Percentiles rank a stretch among this genome's conserved stretches.
Evolutionary conservation across 2,797 vertebrate genomes (phyloP).

Genomic region (Myotis myotis): DNA sequence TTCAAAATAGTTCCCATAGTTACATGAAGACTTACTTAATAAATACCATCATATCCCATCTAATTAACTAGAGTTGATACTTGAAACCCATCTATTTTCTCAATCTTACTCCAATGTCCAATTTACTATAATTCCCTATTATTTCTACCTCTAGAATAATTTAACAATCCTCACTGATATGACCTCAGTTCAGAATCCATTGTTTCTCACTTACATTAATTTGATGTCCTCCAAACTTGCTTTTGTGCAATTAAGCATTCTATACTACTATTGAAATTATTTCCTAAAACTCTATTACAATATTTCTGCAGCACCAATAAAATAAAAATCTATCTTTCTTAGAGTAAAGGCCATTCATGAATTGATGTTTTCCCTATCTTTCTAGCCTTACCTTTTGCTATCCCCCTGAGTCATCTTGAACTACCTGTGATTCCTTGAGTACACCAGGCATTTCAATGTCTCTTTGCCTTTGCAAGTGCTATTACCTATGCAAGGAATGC

Average conservation of each 20-base stretch:
- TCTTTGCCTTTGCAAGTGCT: neutral
- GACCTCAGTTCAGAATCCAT: neutral
- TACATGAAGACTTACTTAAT: neutral
- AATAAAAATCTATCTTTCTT: neutral
- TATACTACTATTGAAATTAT: neutral
- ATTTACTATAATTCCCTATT: neutral
- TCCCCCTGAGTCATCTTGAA: neutral
- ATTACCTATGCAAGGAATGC: neutral
- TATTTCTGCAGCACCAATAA: neutral
- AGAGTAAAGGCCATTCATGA: neutral
- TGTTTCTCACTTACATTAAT: neutral
- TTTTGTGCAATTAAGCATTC: neutral
- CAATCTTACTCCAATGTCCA: neutral
- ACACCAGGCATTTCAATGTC: neutral
- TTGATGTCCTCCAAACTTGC: neutral
- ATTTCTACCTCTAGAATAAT: neutral
- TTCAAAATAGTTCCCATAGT: neutral
- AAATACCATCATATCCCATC: neutral
- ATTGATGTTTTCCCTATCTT: neutral
- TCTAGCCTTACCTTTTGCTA: neutral
- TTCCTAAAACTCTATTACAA: neutral
- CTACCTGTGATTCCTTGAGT: neutral
- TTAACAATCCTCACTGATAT: neutral
- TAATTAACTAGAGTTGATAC: neutral
- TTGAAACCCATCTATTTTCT: neutral